Base-by-base conservation (phyloP, 2,113 vertebrate species). In the Penelope pileata region DNA sequence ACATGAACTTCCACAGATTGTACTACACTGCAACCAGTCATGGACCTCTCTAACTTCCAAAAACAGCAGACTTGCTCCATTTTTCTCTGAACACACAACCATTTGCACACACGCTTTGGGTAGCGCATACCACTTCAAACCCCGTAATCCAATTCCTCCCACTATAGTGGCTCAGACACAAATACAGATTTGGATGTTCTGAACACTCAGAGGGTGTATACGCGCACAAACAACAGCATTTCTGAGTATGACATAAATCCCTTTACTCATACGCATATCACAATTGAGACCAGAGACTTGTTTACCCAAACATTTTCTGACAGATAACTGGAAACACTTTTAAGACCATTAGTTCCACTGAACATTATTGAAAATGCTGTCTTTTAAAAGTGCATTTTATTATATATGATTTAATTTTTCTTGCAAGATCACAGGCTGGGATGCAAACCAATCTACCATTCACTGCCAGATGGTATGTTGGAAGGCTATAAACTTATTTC, bases 401-500 rank as follows among this genome's bases (percentile, higher is more conserved):
- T 88, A 88, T 34, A 64, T 42, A 86, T 60, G 38, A 93, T 75
- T 81, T 88, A 26, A 75, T 91, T 96, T 96, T 93, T 80, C 83
- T 93, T 83, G 43, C 59, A 85, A 90, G 87, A 96, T 94, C 90
- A 78, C 80, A 90, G 78, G 59, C 90, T 93, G 86, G 91, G 86
- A 93, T 89, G 91, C 56, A 94, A 93, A 94, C 72, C 93, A 94
- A 86, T 70, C 75, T 48, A 50, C 76, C 59, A 72, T 72, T 96
- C 85, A 76, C 82, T 96, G 93, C 95, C 94, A 96, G 92, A 95
- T 97, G 96, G 93, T 48, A 69, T 76, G 77, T 70, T 96, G 90
- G 82, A 96, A 93, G 90, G 76, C 77, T 96, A 96, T 91, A 97
- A 96, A 96, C 70, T 96, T 64, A 56, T 34, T 96, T 96, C 95